A percentile compares a stretch with the other conserved stretches of the same genome.
phyloP scores from a whole-genome alignment of 2,113 vertebrate species.

The Chaetura pelagica region DNA sequence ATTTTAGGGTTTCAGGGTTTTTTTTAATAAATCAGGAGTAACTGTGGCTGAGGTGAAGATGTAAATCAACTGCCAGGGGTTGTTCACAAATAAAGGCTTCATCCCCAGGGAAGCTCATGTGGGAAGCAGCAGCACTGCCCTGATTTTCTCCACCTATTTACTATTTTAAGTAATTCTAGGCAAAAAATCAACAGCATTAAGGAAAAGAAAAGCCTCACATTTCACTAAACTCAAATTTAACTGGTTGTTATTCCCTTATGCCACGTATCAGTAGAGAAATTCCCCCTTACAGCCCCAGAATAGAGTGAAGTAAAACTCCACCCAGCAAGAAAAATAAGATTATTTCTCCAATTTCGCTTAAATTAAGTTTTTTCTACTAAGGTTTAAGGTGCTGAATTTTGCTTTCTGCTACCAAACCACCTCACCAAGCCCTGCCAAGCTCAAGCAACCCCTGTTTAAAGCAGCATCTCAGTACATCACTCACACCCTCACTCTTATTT shows the following conservation, averaged over 20 bases:
- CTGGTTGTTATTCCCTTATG: accelerated
- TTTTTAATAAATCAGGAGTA: background rate
- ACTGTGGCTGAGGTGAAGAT: too few relatives aligned
- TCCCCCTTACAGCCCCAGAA: background rate
- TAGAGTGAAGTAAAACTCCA: background rate
- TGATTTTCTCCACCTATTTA: background rate
- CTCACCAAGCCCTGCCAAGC: too few relatives aligned
- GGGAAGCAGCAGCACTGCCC: too few relatives aligned
- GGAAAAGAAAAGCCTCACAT: accelerated
- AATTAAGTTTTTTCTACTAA: too few relatives aligned
- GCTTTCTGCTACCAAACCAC: background rate
- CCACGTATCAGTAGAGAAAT: background rate
- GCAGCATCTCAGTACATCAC: background rate
- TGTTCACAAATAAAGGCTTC: background rate
- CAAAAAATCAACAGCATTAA: too few relatives aligned
- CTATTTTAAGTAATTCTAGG: background rate
- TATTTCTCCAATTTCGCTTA: too few relatives aligned
- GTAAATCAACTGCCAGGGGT: too few relatives aligned
- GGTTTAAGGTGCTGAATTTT: background rate
- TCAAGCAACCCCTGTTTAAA: background rate
- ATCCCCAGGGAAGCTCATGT: background rate
- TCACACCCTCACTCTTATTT: background rate
- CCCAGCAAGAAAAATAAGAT: background rate
- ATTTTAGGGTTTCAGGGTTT: background rate
- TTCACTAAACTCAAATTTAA: background rate